These are phyloP conservation scores for Colius striatus DNA, from an alignment of 2,113 vertebrate genomes.

Conservation along the genomic window DNA sequence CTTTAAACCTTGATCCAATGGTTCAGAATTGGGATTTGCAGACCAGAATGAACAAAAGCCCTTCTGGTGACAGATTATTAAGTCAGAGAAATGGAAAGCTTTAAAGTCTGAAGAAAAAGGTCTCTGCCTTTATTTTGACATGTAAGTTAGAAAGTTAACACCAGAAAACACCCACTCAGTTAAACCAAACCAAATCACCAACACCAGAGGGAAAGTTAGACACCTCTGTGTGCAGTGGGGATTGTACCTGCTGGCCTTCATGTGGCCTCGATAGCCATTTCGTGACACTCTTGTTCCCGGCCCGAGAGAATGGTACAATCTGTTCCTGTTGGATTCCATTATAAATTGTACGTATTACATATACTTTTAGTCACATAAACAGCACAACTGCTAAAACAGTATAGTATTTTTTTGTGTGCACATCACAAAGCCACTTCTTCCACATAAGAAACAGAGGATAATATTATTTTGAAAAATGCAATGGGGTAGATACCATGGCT, in stretches of 20 bases:
- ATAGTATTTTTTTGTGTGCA: not conserved
- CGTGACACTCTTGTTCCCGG: constrained; percentile 96
- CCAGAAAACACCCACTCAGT: constrained; percentile 71
- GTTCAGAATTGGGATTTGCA: constrained; percentile 49
- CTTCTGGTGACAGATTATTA: not conserved
- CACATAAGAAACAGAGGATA: not conserved
- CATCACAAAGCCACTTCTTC: constrained; percentile 44
- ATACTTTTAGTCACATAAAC: constrained; percentile 71
- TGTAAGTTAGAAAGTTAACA: constrained; percentile 67
- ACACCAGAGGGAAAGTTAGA: constrained; percentile 71
- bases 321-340: constrained; percentile 98
- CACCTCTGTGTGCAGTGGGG: constrained; percentile 73
- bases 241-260: constrained; percentile 97
- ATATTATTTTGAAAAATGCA: constrained; percentile 34
- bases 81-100: constrained; percentile 13
- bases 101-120: constrained; percentile 44
- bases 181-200: constrained; percentile 78
- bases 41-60: constrained; percentile 38
- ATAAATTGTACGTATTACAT: constrained; percentile 83
- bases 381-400: constrained; percentile 70
- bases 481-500: not conserved
- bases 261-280: constrained; percentile 95
- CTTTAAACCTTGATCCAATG: not conserved
- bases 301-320: constrained; percentile 98
- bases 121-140: constrained; percentile 48